Evolutionary conservation across 2,888 invertebrate genomes (phyloP).

Genomic region (Agrypnus murinus): DNA sequence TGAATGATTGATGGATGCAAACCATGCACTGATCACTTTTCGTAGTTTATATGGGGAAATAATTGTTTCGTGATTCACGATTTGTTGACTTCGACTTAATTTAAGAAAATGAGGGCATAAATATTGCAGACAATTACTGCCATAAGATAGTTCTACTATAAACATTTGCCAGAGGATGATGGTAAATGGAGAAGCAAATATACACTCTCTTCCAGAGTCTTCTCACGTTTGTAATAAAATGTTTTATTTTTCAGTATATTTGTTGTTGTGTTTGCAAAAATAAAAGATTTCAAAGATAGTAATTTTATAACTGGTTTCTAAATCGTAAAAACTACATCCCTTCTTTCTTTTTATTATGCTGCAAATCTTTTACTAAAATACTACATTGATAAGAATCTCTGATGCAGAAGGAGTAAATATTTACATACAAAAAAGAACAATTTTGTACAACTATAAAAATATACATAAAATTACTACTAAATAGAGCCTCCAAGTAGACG

Average conservation of each 20-base stretch:
- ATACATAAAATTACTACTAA: no score
- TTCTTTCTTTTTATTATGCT: no score
- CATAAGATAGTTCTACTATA: constrained; percentile 17
- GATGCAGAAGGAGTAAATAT: no score
- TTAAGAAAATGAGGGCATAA: constrained; percentile 47
- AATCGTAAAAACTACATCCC: no score
- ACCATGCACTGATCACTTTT: constrained; percentile 36
- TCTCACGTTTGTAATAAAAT: constrained; percentile 26
- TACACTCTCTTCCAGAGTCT: not conserved
- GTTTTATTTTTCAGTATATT: not conserved
- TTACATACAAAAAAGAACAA: no score
- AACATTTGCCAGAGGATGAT: constrained; percentile 27
- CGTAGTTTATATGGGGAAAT: constrained; percentile 41
- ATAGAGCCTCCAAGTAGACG: no score
- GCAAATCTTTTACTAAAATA: no score
- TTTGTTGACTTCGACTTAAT: constrained; percentile 48
- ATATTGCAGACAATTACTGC: constrained; percentile 43
- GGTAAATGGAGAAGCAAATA: constrained; percentile 12
- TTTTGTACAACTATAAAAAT: no score
- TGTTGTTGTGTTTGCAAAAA: not conserved
- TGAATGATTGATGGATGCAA: constrained; percentile 47
- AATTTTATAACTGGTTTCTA: no score
- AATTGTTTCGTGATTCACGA: constrained; percentile 51
- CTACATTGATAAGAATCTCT: no score
- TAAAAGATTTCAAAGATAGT: not conserved